Conservation (phyloP, 2,113 vertebrate species). For the Peucedramus taeniatus region DNA sequence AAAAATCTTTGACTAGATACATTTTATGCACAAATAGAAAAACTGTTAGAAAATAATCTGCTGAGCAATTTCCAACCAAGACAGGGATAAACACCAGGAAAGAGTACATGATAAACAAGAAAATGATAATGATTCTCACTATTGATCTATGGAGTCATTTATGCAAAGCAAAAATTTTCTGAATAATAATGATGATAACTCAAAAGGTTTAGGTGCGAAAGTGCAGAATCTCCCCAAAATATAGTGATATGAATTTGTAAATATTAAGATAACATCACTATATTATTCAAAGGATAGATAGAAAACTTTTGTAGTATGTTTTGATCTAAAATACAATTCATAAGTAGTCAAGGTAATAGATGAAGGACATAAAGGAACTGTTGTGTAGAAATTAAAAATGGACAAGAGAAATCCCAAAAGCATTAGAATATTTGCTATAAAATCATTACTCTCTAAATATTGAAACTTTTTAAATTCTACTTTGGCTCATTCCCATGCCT, state of each 20-base stretch:
- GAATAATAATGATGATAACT: neutral
- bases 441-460: neutral
- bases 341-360: neutral
- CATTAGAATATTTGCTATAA: neutral
- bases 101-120: neutral
- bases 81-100: neutral
- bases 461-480: neutral
- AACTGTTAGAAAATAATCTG: neutral
- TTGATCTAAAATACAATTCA: neutral
- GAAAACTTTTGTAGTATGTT: neutral
- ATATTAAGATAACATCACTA: neutral
- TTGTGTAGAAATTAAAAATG: neutral
- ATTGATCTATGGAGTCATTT: neutral
- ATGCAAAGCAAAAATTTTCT: neutral
- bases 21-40: neutral
- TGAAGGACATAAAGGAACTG: neutral
- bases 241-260: neutral
- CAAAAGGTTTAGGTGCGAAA: neutral
- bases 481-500: neutral
- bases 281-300: neutral
- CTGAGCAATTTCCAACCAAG: neutral
- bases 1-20: neutral
- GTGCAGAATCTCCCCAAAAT: neutral
- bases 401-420: neutral
- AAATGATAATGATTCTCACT: neutral